These are phyloP conservation scores for Craniophora ligustri DNA, from an alignment of 2,888 invertebrate genomes.

Conservation along the genomic window DNA sequence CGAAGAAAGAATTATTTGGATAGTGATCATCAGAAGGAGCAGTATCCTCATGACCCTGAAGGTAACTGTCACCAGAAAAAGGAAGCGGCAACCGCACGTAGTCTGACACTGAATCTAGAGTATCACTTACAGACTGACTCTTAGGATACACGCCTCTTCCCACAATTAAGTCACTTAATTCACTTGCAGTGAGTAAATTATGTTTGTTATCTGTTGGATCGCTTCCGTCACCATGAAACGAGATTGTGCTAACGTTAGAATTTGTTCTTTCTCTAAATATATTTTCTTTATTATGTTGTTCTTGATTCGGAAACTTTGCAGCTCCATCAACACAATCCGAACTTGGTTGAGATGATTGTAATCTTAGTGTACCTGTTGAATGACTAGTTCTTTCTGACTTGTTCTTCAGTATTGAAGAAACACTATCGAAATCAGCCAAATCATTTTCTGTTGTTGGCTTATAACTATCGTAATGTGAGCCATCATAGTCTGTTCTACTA, in stretches of 20 bases:
- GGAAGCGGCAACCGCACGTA: conserved; percentile 93
- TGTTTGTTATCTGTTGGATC: conserved; percentile 94
- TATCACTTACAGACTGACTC: conserved; percentile 93
- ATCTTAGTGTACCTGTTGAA: conserved; percentile 64
- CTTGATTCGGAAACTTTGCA: conserved; percentile 71
- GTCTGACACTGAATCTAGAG: conserved; percentile 96
- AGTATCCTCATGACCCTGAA: conserved; percentile 89
- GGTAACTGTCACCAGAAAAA: conserved; percentile 88
- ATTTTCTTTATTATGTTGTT: conserved; percentile 83
- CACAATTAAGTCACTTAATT: conserved; percentile 94
- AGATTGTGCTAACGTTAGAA: conserved; percentile 93
- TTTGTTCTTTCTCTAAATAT: conserved; percentile 91
- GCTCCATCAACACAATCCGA: conserved; percentile 87
- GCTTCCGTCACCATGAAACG: conserved; percentile 96
- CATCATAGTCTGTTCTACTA: conserved; percentile 81
- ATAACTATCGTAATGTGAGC: conserved; percentile 89
- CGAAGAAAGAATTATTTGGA: conserved; percentile 83
- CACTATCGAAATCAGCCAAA: conserved; percentile 84
- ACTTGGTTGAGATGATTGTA: conserved; percentile 66
- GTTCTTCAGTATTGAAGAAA: conserved; percentile 84
- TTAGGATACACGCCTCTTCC: conserved; percentile 93
- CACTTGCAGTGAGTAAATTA: conserved; percentile 93
- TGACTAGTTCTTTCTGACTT: conserved; percentile 83
- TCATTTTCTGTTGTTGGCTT: conserved; percentile 86
- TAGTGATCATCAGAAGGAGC: conserved; percentile 89